Evolutionary conservation across 2,888 invertebrate genomes (phyloP), one percentile per base, ranked within the genome.

Genomic region (Metacarcinus magister): DNA sequence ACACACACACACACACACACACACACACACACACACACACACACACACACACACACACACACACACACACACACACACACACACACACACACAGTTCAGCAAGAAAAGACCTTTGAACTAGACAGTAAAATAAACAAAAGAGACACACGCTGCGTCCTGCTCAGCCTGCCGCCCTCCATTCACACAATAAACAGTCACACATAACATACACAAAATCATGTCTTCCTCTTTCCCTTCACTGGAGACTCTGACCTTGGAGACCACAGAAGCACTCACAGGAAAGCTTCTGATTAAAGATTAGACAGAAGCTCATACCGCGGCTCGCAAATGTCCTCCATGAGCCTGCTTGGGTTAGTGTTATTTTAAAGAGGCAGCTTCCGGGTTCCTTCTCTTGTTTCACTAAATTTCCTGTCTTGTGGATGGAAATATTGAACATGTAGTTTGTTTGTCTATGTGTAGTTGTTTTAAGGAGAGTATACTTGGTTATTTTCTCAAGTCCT

Each of bases 11-110:
- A 48, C 48, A 48, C 48, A 48, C 48, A 48, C 48, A 60, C 60
- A 75, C 75, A 75, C 75, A 75, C 75, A 75, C 75, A 75, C 75
- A 75, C 75, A 75, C 75, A 75, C 75, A 75, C 75, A 75, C 75
- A 75, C 75, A 75, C 75, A 75, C 67, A 75, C 67, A 75, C 67
- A 75, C 67, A 75, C 67, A 75, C 67, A 75, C 67, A 75, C 67
- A 75, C 67, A 75, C 67, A 75, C n/a, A 75, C 67, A 75, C 67
- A 75, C 67, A 75, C 67, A 75, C 67, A 75, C 67, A 75, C 67
- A 75, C 67, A 75, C 67, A n/a, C n/a, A 75, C n/a, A 75, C 67
- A 75, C 67, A 75, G 39, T 39, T 39, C 39, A 39, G 39, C 39
- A 39, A 39, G 39, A 39, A 39, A 39, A 39, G 39, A 39, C 39